A percentile compares a stretch with the other conserved stretches of the same genome.
Conservation (phyloP, 1,140 invertebrate genomes). For the Lucilia sericata region DNA sequence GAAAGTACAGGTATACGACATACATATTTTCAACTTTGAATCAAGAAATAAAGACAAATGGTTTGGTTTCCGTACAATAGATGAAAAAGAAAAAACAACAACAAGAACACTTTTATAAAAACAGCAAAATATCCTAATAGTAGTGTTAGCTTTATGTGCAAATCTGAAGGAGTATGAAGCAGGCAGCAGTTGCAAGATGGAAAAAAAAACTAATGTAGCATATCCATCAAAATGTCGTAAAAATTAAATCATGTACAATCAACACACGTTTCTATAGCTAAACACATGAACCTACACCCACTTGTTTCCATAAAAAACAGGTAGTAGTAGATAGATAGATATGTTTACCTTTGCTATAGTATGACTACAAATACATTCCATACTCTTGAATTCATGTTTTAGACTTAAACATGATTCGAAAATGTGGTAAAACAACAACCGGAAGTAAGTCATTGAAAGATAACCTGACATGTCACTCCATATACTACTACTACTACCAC, state of each 20-base stretch:
- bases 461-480: constrained; percentile 12
- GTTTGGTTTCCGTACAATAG: background rate
- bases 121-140: background rate
- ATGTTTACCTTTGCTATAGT: background rate
- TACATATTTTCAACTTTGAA: background rate
- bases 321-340: no score
- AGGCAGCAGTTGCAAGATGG: background rate
- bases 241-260: constrained; percentile 26
- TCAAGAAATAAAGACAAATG: background rate
- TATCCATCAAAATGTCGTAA: constrained; percentile 27
- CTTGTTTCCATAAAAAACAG: no score
- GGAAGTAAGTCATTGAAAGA: constrained; percentile 22
- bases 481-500: background rate
- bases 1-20: no score
- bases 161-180: background rate
- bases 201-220: constrained; percentile 19
- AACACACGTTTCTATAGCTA: constrained; percentile 2
- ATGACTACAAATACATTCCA: no score
- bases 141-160: background rate
- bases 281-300: background rate
- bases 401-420: constrained; percentile 18
- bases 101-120: background rate
- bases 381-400: background rate
- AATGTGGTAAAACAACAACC: constrained; percentile 20
- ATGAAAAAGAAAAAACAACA: background rate